phyloP scores from a whole-genome alignment of 2,113 vertebrate genomes.

The Leptodactylus fuscus region DNA sequence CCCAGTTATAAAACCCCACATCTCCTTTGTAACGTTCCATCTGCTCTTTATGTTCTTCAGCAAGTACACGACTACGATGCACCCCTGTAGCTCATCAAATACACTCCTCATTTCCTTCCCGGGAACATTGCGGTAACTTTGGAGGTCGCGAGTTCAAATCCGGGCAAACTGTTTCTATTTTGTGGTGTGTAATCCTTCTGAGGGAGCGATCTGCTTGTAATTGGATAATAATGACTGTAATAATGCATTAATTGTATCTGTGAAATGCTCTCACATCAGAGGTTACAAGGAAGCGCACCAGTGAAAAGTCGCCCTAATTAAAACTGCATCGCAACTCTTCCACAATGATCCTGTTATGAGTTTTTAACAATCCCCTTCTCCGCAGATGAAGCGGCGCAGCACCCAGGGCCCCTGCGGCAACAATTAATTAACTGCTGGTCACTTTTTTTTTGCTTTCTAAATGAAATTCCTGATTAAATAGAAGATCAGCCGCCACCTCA shows the following conservation, averaged over 20 bases:
- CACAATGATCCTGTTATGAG: not conserved
- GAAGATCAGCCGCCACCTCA: not conserved
- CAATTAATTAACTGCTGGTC: conserved; percentile 26
- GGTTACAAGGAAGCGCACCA: conserved; percentile 17
- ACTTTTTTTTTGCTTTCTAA: conserved; percentile 28
- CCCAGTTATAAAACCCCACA: not conserved
- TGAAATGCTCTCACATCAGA: conserved; percentile 43
- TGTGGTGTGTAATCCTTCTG: not conserved
- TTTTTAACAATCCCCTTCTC: conserved; percentile 18
- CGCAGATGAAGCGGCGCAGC: conserved; percentile 2
- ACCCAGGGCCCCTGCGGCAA: not conserved
- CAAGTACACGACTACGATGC: not conserved
- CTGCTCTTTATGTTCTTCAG: not conserved
- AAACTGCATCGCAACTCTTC: conserved; percentile 16
- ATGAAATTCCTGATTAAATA: conserved; percentile 41
- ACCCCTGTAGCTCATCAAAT: not conserved
- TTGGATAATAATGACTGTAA: conserved; percentile 48
- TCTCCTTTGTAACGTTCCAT: not conserved
- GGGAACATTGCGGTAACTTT: not conserved
- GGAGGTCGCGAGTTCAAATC: conserved; percentile 13
- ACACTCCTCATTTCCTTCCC: not conserved
- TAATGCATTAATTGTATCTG: conserved; percentile 53
- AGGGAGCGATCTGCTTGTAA: conserved; percentile 16
- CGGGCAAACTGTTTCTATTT: not conserved
- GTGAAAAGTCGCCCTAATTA: conserved; percentile 55